phyloP scores from a whole-genome alignment of 2,113 vertebrate genomes.

The Numenius arquata region DNA sequence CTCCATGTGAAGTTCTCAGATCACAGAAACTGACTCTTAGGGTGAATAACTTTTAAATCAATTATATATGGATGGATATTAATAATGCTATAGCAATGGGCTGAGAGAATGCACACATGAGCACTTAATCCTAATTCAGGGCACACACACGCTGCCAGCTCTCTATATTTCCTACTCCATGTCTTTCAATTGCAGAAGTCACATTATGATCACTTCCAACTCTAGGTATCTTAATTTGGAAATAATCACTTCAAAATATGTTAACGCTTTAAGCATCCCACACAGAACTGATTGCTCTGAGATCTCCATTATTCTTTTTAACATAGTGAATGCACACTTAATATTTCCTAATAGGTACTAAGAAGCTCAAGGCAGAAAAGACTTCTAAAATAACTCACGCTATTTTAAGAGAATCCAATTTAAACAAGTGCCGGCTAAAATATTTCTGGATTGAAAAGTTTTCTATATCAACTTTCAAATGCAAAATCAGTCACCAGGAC shows the following conservation, averaged over 20 bases:
- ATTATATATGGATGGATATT: not conserved
- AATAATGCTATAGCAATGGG: not conserved
- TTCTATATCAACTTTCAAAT: conserved; percentile 37
- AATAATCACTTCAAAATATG: conserved; percentile 41
- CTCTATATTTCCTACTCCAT: not conserved
- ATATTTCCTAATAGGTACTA: conserved; percentile 48
- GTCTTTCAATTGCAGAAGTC: not conserved
- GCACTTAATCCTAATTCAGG: not conserved
- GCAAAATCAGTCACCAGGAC: not conserved
- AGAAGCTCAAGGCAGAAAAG: conserved; percentile 39
- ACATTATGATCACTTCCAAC: not conserved
- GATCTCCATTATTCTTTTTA: conserved; percentile 36
- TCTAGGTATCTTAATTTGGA: conserved; percentile 34
- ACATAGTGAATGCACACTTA: conserved; percentile 15
- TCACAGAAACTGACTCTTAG: not conserved
- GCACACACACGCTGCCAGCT: not conserved
- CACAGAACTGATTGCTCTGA: conserved; percentile 27
- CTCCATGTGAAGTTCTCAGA: not conserved
- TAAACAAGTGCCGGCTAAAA: conserved; percentile 54
- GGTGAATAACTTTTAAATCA: not conserved
- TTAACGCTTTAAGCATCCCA: conserved; percentile 26
- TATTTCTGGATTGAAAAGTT: conserved; percentile 40
- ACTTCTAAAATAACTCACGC: conserved; percentile 34
- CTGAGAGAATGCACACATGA: not conserved
- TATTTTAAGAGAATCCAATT: conserved; percentile 61